Conservation (phyloP, 1,140 invertebrate genomes). For the Drosophila micromelanica region DNA sequence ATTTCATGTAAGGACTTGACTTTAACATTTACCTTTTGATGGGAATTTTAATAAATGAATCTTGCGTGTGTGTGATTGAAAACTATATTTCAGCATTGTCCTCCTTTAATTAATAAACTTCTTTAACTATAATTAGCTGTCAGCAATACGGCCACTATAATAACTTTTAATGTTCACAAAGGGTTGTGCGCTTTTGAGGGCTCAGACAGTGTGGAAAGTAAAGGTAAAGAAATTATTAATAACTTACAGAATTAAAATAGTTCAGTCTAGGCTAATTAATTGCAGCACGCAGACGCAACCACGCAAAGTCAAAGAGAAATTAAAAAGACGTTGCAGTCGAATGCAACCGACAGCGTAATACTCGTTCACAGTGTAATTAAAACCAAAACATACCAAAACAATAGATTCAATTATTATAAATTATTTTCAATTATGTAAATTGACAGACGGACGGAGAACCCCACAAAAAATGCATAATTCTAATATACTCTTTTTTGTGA, state of each 20-base stretch:
- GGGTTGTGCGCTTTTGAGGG: not conserved
- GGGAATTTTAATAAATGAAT: not conserved
- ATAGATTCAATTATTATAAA: too few species aligned
- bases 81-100: not conserved
- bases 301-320: not conserved
- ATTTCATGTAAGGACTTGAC: not conserved
- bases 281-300: conserved; percentile 3
- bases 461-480: too few species aligned
- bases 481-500: too few species aligned
- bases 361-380: too few species aligned
- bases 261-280: conserved; percentile 27
- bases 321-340: not conserved
- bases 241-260: conserved; percentile 18
- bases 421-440: too few species aligned
- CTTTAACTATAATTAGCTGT: conserved; percentile 22
- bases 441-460: too few species aligned
- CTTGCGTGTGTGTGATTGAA: too few species aligned
- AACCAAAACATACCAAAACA: too few species aligned
- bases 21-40: not conserved
- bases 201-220: not conserved
- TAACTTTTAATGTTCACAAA: conserved; percentile 48
- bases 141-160: conserved; percentile 15
- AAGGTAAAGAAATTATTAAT: conserved; percentile 12
- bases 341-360: too few species aligned
- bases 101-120: conserved; percentile 18